A percentile compares a stretch with the other conserved stretches of the same genome.
Evolutionary conservation across 1,140 invertebrate species (phyloP).

Genomic region (Chironomus striatipennis): DNA sequence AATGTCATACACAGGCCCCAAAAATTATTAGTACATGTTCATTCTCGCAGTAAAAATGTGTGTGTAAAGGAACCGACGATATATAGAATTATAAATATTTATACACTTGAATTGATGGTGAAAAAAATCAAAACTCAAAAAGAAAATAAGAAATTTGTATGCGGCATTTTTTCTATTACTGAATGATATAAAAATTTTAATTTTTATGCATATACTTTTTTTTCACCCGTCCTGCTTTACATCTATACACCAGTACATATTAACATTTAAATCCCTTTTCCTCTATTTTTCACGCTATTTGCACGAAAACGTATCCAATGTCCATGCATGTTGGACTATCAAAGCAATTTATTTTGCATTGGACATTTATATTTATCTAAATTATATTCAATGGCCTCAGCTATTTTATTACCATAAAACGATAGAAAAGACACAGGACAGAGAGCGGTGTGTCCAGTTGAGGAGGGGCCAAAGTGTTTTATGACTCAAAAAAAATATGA

Average conservation of each 20-base stretch:
- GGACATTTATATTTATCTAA: constrained; percentile 14
- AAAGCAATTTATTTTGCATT: constrained; percentile 14
- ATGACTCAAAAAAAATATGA: not conserved
- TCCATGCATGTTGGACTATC: not conserved
- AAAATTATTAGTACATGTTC: not conserved
- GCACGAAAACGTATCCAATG: not conserved
- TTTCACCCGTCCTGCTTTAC: not conserved
- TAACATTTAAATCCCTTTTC: not conserved
- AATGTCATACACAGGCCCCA: not conserved
- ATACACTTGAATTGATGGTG: not conserved
- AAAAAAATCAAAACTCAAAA: not conserved
- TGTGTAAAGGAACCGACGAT: not conserved
- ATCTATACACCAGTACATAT: not conserved
- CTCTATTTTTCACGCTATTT: not conserved
- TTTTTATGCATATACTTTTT: too few species aligned
- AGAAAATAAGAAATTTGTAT: not conserved
- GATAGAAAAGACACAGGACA: not conserved
- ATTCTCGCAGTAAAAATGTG: not conserved
- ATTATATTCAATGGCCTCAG: not conserved
- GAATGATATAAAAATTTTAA: not conserved
- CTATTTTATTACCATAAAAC: not conserved
- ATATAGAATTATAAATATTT: constrained; percentile 2
- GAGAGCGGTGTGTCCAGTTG: too few species aligned
- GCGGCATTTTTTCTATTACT: not conserved
- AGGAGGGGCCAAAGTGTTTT: too few species aligned